Percentiles rank a stretch among this genome's conserved stretches.
Evolutionary conservation across 2,113 vertebrate species (phyloP).

Genomic region (Pteronura brasiliensis): DNA sequence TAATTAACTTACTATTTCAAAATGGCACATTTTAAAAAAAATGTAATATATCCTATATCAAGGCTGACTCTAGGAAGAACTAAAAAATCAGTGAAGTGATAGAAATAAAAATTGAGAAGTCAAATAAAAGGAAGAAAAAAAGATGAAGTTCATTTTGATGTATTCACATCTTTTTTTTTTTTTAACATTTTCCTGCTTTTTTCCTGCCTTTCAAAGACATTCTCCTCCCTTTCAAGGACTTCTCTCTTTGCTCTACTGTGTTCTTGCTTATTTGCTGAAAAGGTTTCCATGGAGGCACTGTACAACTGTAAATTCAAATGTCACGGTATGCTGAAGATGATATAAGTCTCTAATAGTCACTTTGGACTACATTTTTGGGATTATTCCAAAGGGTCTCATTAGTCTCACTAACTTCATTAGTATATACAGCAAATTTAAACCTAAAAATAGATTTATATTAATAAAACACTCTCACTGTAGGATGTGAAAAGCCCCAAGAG

Average conservation of each 20-base stretch:
- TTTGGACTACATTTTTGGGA: not conserved
- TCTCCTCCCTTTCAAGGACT: not conserved
- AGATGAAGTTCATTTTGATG: not conserved
- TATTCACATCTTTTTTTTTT: not conserved
- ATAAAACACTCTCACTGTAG: not conserved
- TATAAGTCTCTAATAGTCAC: not conserved
- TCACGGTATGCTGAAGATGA: not conserved
- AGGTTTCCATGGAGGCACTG: not conserved
- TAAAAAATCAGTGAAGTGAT: not conserved
- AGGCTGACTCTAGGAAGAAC: not conserved
- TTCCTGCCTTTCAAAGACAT: not conserved
- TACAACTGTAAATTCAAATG: not conserved
- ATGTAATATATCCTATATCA: not conserved
- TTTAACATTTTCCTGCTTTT: not conserved
- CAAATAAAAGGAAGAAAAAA: not conserved
- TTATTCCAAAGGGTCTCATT: not conserved
- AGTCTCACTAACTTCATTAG: not conserved
- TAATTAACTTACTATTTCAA: not conserved
- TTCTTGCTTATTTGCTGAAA: not conserved
- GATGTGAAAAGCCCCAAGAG: not conserved
- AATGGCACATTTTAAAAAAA: slow-evolving; percentile 2
- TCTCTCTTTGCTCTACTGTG: not conserved
- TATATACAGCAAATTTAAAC: not conserved
- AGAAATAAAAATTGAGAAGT: not conserved
- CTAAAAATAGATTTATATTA: not conserved